Evolutionary conservation across 2,888 invertebrate species (phyloP), one percentile per base, ranked within the genome.

Genomic region (Alsophila aescularia): DNA sequence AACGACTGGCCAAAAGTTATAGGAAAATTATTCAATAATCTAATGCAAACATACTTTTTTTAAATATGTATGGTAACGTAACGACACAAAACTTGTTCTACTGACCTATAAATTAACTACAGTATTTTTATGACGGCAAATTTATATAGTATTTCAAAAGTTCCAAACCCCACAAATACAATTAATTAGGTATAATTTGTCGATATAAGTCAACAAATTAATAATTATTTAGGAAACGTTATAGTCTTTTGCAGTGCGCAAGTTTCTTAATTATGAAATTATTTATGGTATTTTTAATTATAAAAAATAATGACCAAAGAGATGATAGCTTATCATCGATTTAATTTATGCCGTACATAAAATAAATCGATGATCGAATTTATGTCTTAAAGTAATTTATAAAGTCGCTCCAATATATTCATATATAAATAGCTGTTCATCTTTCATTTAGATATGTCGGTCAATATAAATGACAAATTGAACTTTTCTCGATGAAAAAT

Each of bases 21-120:
- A 24, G 31, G 24, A n/a, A 45, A 45, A 50, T 41, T 51, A 56
- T 55, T 44, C 37, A 49, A 42, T 39, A 32, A 43, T 18, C n/a
- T 36, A 35, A 50, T 47, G 50, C 50, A 56, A 56, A 50, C 41
- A 42, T 18, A 32, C 21, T 47, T n/a, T 44, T 31, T 32, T 45
- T 12, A 56, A 51, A 47, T 45, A 45, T 12, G 31, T 51, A 56
- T 47, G 55, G 36, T 51, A 51, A 56, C 50, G 36, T 51, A 51
- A 56, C 50, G 35, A 56, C 16, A 41, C 50, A 32, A 2, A 56
- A 50, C 50, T 50, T 50, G 55, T 55, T 50, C 44, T 45, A 55
- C 39, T 54, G 49, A 32, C 14, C 41, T 35, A 45, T 54, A 44
- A 55, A 50, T 43, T 43, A 44, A 39, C 14, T 34, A 40, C 21